Evolutionary conservation across 2,797 vertebrate species (phyloP).

Genomic region (Tiaroga cobitis): DNA sequence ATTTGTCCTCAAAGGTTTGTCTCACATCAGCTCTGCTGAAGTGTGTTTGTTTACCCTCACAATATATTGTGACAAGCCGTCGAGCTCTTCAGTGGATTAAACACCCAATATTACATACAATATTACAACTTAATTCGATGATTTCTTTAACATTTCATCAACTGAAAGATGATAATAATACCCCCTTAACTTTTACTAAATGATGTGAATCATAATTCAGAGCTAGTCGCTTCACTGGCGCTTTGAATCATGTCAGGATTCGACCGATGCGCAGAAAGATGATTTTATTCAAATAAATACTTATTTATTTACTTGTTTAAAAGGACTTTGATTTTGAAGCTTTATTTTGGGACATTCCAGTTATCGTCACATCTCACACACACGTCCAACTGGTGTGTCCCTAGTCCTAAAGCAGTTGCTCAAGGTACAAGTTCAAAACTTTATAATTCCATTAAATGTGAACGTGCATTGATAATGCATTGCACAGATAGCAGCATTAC

Average conservation of each 20-base stretch:
- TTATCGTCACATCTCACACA: background rate
- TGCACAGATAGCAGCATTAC: background rate
- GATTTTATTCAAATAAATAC: background rate
- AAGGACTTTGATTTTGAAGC: constrained; percentile 44
- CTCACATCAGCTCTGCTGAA: background rate
- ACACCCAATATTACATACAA: too few relatives aligned
- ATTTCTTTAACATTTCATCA: background rate
- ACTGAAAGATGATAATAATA: background rate
- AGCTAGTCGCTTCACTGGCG: background rate
- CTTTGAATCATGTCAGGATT: background rate
- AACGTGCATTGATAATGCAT: background rate
- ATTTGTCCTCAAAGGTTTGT: background rate
- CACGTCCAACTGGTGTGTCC: background rate
- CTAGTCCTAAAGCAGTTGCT: background rate
- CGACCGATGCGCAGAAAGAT: background rate
- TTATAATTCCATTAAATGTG: background rate
- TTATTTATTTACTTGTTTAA: background rate
- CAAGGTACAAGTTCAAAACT: background rate
- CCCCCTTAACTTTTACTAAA: background rate
- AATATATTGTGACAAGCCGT: background rate
- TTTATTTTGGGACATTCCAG: background rate
- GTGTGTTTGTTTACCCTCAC: background rate
- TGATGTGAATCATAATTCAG: background rate
- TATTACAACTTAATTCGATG: background rate
- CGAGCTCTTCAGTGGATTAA: background rate